Base-by-base conservation (phyloP, 2,888 invertebrate species). In the Lasioglossum lativentre region DNA sequence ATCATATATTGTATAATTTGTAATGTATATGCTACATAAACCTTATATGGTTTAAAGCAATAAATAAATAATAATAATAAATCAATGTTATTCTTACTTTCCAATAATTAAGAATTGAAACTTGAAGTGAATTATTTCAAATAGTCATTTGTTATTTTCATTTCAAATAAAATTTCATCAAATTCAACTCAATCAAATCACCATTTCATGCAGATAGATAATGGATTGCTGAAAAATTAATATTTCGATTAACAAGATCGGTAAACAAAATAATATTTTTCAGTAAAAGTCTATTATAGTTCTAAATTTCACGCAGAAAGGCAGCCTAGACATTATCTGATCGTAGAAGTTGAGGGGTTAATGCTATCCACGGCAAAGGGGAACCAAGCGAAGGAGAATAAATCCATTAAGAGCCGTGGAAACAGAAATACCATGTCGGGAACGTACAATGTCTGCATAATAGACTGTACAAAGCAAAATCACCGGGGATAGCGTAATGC, bases 381-480 rank as follows among this genome's bases (percentile, higher is more conserved):
- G 23, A 68, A 12, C 12, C 23, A 19, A 38, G 38, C 23, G 68
- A 38, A 38, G 38, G 38, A 38, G 38, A 68, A 68, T 68, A 68
- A 68, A 68, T 68, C 68, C 68, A 68, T 68, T 68, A 68, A 68
- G 38, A 34, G 23, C 68, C 34, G 34, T 68, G 68, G 68, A 68
- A 68, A 68, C 68, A 70, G 40, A 70, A 70, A 70, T 70, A n/a
- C 70, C 70, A 40, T 12, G 70, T 5, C 70, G 70, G 8, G 40
- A 70, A 70, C 40, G 70, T 38, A n/a, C 40, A 40, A 40, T 14
- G 70, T 70, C 70, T n/a, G n/a, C 70, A 70, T 70, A 70, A 70
- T 70, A 70, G 40, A 40, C n/a, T 23, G 40, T 38, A 14, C 70
- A 42, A 71, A 82, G 74, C 47, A 71, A 68, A 75, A 75, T 79